Percentiles rank a stretch among this genome's conserved stretches.
Evolutionary conservation across 2,888 invertebrate species (phyloP).

Genomic region (Helicoverpa assulta): DNA sequence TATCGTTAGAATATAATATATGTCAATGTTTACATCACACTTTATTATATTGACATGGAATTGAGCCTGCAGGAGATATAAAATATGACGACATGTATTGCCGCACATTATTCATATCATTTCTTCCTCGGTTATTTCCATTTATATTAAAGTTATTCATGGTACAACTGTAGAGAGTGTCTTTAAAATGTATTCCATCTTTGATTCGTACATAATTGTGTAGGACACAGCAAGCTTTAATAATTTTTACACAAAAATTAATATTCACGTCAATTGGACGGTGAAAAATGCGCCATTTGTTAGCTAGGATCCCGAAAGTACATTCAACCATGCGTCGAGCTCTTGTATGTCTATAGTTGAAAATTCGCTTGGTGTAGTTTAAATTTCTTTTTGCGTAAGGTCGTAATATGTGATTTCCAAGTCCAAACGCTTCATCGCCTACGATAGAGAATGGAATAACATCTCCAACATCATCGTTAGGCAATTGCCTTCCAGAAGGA

Average conservation of each 20-base stretch:
- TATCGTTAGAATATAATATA: no score
- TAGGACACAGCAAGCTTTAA: conserved; percentile 7
- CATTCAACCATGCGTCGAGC: conserved; percentile 11
- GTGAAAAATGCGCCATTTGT: conserved; percentile 6
- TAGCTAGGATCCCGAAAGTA: conserved; percentile 5
- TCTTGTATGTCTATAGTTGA: conserved; percentile 11
- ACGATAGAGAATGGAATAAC: conserved; percentile 3
- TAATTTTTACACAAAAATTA: not conserved
- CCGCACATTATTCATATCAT: conserved; percentile 5
- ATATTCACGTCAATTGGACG: conserved; percentile 1
- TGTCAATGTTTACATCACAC: not conserved
- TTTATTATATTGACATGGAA: conserved; percentile 5
- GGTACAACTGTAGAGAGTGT: conserved; percentile 5
- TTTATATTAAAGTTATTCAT: conserved; percentile 1
- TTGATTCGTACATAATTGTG: conserved; percentile 7
- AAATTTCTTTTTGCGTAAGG: not conserved
- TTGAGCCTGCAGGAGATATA: conserved; percentile 5
- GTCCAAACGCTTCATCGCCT: conserved; percentile 7
- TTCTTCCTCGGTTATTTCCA: conserved; percentile 1
- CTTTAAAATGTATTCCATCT: conserved; percentile 2
- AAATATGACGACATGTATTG: conserved; percentile 4
- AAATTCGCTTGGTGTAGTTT: conserved; percentile 5
- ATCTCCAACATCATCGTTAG: not conserved
- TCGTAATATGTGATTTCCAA: not conserved
- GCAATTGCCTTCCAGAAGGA: conserved; percentile 1